Percentiles rank a stretch among this genome's conserved stretches.
These are phyloP conservation scores for Phaonia tiefii DNA, from an alignment of 2,888 invertebrate species.

Conservation along the genomic window DNA sequence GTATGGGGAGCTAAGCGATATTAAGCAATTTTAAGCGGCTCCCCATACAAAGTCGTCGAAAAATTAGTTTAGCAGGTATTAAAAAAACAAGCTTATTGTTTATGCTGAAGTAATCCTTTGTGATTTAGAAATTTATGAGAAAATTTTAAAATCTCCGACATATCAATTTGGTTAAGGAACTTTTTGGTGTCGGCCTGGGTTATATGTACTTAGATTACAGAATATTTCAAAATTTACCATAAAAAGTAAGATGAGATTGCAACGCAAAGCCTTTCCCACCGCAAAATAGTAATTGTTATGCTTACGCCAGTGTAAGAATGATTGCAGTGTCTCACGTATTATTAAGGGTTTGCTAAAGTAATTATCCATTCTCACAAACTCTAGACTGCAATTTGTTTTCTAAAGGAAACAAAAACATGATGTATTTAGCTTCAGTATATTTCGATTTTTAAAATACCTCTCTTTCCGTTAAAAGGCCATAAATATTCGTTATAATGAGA, in stretches of 20 bases:
- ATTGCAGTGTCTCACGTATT: conserved; percentile 50
- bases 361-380: conserved; percentile 58
- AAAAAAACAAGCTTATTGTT: no score
- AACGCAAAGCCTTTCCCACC: conserved; percentile 70
- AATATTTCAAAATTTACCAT: no score
- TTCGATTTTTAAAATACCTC: conserved; percentile 73
- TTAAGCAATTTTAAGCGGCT: no score
- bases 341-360: conserved; percentile 55
- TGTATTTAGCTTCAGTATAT: not conserved
- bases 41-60: no score
- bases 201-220: no score
- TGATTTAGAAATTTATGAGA: not conserved
- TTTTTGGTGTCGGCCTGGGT: no score
- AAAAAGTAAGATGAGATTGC: conserved; percentile 71
- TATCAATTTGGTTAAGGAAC: no score
- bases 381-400: conserved; percentile 70
- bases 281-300: conserved; percentile 69
- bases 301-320: conserved; percentile 67
- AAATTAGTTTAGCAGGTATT: no score
- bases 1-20: no score
- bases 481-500: conserved; percentile 71
- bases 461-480: conserved; percentile 71
- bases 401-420: conserved; percentile 55
- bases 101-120: no score
- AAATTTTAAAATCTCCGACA: not conserved